Evolutionary conservation across 2,113 vertebrate species (phyloP).

Genomic region (Anolis carolinensis): DNA sequence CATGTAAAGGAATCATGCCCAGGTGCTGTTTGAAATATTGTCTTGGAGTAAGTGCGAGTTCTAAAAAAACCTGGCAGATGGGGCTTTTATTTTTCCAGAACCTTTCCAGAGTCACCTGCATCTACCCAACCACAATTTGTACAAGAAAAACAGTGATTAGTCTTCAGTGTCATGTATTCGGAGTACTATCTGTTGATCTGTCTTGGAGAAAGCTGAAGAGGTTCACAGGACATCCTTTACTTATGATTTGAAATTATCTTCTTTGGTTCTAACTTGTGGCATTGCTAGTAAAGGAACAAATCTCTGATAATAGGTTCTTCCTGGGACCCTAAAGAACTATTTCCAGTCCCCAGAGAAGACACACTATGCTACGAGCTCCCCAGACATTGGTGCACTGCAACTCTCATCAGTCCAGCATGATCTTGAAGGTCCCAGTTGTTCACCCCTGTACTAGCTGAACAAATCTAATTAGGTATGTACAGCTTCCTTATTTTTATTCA

Average conservation of each 20-base stretch:
- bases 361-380: no score
- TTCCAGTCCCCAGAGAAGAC: no score
- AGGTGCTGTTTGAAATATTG: not conserved
- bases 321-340: no score
- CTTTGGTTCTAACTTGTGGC: not conserved
- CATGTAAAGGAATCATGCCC: not conserved
- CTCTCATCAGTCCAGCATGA: no score
- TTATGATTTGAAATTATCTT: not conserved
- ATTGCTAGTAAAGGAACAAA: no score
- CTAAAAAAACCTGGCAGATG: not conserved
- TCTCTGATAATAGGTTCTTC: no score
- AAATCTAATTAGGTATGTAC: no score
- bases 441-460: no score
- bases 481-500: no score
- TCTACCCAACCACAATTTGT: not conserved
- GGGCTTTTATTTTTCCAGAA: not conserved
- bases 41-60: not conserved
- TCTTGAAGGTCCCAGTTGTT: no score
- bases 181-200: not conserved
- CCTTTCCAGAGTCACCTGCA: not conserved
- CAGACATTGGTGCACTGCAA: no score
- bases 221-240: not conserved
- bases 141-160: no score
- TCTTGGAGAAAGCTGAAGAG: not conserved
- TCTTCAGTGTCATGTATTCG: not conserved